Evolutionary conservation across 2,113 vertebrate species (phyloP).

Genomic region (Aplodontia rufa): DNA sequence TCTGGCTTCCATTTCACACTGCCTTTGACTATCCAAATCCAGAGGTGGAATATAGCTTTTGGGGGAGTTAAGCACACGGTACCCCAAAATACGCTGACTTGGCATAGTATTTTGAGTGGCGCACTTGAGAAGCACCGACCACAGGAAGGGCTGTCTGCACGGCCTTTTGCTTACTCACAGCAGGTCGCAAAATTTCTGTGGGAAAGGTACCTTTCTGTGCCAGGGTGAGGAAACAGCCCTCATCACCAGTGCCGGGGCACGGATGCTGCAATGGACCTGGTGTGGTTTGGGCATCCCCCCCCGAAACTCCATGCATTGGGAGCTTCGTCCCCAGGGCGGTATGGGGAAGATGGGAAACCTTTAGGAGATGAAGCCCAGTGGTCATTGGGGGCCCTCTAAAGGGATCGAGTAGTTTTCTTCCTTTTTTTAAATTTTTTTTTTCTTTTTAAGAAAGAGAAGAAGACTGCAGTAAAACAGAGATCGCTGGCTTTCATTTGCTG

Average conservation of each 20-base stretch:
- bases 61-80: neutral
- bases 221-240: too few species aligned
- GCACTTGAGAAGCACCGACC: neutral
- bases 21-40: neutral
- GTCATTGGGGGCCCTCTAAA: neutral
- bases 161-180: neutral
- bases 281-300: neutral
- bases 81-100: neutral
- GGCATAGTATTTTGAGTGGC: neutral
- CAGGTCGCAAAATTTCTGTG: neutral
- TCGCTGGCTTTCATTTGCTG: conserved; percentile 50
- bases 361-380: neutral
- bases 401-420: too few species aligned
- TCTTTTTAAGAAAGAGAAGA: too few species aligned
- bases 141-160: neutral
- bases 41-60: neutral
- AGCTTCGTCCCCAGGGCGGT: neutral
- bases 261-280: neutral
- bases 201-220: neutral
- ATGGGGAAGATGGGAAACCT: neutral
- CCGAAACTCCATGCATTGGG: neutral
- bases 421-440: too few species aligned
- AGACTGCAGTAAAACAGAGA: conserved; percentile 47
- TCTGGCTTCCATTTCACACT: neutral
- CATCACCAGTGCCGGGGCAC: too few species aligned